Evolutionary conservation across 2,888 invertebrate species (phyloP).

Genomic region (Eupithecia vulgata): DNA sequence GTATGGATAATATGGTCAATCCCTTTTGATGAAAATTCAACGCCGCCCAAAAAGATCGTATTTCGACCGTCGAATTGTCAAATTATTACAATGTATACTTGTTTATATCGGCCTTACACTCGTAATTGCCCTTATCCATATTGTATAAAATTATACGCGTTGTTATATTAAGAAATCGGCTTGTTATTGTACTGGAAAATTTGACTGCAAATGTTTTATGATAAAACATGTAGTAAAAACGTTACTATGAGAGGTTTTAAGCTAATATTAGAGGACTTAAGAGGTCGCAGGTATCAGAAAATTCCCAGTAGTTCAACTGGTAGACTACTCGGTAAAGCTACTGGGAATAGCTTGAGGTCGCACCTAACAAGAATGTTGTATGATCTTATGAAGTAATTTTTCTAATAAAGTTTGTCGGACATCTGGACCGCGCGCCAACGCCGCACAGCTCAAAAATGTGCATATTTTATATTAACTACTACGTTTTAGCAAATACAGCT

Average conservation of each 20-base stretch:
- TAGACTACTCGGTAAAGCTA: too few relatives aligned
- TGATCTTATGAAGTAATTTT: background rate
- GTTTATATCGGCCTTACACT: constrained; percentile 42
- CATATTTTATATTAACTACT: too few relatives aligned
- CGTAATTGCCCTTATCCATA: constrained; percentile 35
- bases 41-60: constrained; percentile 23
- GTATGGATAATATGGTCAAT: background rate
- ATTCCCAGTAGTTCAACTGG: too few relatives aligned
- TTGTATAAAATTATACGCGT: constrained; percentile 36
- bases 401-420: background rate
- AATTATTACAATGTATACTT: constrained; percentile 44
- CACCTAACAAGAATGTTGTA: background rate
- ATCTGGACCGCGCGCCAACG: background rate
- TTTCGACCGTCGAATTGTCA: constrained; percentile 40
- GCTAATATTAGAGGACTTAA: background rate
- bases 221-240: background rate
- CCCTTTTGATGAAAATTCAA: constrained; percentile 16
- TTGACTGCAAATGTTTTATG: constrained; percentile 14
- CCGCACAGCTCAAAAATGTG: background rate
- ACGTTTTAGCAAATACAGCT: too few relatives aligned
- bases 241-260: constrained; percentile 3
- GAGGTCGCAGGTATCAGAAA: too few relatives aligned
- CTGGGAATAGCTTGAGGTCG: too few relatives aligned
- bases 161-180: constrained; percentile 33
- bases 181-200: constrained; percentile 31